Base-by-base conservation (phyloP, 2,888 invertebrate species). In the Ochropacha duplaris region DNA sequence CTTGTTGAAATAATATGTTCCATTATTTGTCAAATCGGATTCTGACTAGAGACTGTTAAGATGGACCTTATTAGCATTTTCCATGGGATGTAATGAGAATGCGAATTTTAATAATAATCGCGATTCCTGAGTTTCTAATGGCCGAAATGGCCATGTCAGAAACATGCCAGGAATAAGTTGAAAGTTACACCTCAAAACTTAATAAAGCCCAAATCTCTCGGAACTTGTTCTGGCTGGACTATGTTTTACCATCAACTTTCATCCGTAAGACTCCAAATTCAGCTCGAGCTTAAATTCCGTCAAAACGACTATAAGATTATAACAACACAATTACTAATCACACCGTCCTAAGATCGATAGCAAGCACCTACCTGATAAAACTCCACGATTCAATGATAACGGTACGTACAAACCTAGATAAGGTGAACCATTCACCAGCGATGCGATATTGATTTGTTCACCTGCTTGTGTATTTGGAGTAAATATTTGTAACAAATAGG, bases 371-470 rank as follows among this genome's bases (percentile, higher is more conserved):
- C 65, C 76, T 78, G 87, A 88, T 88, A 88, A 88, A 26, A 78
- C 78, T 72, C 69, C 77, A 74, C 73, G 66, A 68, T 68, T 69
- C 66, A 55, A 56, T 76, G 90, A 90, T 90, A 89, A 87, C 68
- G 69, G 64, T 68, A 69, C 71, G 76, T 78, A 76, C 77, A 68
- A 72, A 62, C 62, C 64, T 61, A 79, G 90, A 90, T 89, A 90
- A 79, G 68, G 68, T 61, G 61, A 68, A 74, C 71, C 80, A 87
- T 88, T 87, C 82, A 86, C 79, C 79, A 76, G 73, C 71, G 69
- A 74, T 76, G 73, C 71, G 69, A 74, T 88, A 87, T 88, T 82
- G 87, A 88, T 87, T 84, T 84, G 72, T 78, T 81, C 84, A 89
- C 87, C 81, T 87, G 86, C 72, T 77, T 68, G 69, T 79, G 71